Evolutionary conservation across 2,797 vertebrate species (phyloP).

Genomic region (Acestrorhynchus altus): DNA sequence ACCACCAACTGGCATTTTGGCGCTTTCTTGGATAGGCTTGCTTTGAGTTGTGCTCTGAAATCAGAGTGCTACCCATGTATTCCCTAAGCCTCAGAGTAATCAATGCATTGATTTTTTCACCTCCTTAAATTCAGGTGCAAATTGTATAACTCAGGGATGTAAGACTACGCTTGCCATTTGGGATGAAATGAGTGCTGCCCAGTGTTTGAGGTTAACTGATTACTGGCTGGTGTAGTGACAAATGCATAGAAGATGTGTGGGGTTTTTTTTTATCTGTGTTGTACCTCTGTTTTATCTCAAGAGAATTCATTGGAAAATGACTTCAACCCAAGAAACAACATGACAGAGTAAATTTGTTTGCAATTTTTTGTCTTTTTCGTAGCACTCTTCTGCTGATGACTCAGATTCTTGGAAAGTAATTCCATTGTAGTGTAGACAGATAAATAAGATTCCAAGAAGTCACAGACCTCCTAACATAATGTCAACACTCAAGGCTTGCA

Average conservation of each 20-base stretch:
- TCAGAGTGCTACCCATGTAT: constrained; percentile 13
- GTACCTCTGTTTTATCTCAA: constrained; percentile 25
- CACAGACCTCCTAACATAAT: neutral
- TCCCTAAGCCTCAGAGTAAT: constrained; percentile 16
- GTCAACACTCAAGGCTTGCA: constrained; percentile 17
- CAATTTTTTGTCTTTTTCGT: constrained; percentile 8
- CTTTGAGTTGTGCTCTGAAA: constrained; percentile 24
- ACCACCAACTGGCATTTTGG: constrained; percentile 17
- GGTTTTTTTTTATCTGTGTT: constrained; percentile 9
- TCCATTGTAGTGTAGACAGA: constrained; percentile 35
- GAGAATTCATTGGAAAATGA: neutral
- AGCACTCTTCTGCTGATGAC: constrained; percentile 14
- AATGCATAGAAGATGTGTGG: constrained; percentile 17
- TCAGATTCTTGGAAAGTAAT: constrained; percentile 20
- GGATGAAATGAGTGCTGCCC: constrained; percentile 20
- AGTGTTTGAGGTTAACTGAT: constrained; percentile 23
- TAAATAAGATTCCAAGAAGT: constrained; percentile 28
- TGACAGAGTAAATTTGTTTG: neutral
- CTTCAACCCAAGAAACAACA: constrained; percentile 13
- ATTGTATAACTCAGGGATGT: constrained; percentile 41
- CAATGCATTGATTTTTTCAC: constrained; percentile 30
- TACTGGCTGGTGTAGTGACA: constrained; percentile 35
- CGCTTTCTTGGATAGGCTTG: constrained; percentile 29
- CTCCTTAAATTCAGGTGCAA: constrained; percentile 27
- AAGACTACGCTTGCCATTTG: constrained; percentile 39